Evolutionary conservation across 2,888 invertebrate genomes (phyloP).

Genomic region (Sarcophaga caerulescens): DNA sequence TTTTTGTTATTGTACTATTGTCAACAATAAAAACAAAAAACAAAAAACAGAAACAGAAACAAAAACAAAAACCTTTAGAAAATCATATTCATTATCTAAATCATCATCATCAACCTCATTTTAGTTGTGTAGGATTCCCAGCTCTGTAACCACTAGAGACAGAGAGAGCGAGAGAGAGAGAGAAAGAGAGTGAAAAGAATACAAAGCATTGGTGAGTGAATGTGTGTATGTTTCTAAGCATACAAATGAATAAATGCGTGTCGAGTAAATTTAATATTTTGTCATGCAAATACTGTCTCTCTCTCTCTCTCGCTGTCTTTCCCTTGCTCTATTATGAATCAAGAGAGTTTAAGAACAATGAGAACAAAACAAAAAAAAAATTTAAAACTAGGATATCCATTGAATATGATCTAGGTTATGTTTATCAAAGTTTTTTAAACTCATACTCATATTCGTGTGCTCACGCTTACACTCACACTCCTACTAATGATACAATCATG

Average conservation of each 20-base stretch:
- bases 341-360: not conserved
- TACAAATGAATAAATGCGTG: not conserved
- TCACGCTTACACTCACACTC: not conserved
- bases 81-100: slow-evolving; percentile 62
- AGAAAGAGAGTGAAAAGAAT: too few species aligned
- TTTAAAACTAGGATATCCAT: slow-evolving; percentile 62
- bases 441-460: slow-evolving; percentile 19
- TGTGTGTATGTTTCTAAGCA: not conserved
- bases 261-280: not conserved
- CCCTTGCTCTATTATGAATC: too few species aligned
- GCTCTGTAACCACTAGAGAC: slow-evolving; percentile 46
- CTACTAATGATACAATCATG: not conserved
- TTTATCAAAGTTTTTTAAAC: slow-evolving; percentile 60
- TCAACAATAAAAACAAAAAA: not conserved
- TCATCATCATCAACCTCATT: slow-evolving; percentile 60
- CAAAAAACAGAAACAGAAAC: too few species aligned
- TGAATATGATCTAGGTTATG: slow-evolving; percentile 67
- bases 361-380: not conserved
- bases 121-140: slow-evolving; percentile 38
- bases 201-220: not conserved
- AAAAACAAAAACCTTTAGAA: slow-evolving; percentile 51
- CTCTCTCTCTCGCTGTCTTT: too few species aligned
- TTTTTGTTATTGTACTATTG: not conserved
- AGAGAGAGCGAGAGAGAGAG: not conserved
- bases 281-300: too few species aligned